These are phyloP conservation scores for Synanthedon andrenaeformis DNA, from an alignment of 2,888 invertebrate species.

Conservation along the genomic window DNA sequence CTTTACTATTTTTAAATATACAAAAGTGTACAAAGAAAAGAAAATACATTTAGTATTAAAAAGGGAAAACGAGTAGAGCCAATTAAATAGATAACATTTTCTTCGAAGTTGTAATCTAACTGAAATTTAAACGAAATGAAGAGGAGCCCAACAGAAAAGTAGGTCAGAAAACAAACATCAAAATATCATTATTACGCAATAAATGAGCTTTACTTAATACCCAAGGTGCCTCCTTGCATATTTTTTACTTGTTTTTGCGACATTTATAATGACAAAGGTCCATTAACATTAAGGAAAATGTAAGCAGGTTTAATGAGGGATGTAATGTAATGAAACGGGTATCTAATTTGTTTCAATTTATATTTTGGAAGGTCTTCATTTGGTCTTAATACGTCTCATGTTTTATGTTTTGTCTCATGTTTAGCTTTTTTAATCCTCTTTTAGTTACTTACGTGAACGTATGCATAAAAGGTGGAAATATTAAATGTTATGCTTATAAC, in stretches of 20 bases:
- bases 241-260: neutral
- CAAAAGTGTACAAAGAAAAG: neutral
- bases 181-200: slow-evolving; percentile 3
- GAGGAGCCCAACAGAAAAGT: slow-evolving; percentile 1
- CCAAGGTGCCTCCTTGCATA: neutral
- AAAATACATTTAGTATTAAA: neutral
- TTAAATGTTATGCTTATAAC: too few relatives aligned
- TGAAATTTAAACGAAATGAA: slow-evolving; percentile 3
- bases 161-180: slow-evolving; percentile 2
- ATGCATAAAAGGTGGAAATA: too few relatives aligned
- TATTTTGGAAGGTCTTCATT: neutral
- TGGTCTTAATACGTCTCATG: neutral
- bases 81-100: slow-evolving; percentile 1
- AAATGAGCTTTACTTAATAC: slow-evolving; percentile 3
- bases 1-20: too few relatives aligned
- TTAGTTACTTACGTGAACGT: too few relatives aligned
- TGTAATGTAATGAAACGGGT: neutral
- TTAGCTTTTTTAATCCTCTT: too few relatives aligned
- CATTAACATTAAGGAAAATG: neutral
- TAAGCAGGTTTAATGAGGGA: neutral
- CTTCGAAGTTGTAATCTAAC: neutral
- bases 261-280: neutral
- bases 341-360: neutral
- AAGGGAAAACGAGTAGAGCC: neutral
- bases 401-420: too few relatives aligned